Evolutionary conservation across 2,113 vertebrate genomes (phyloP), one percentile per base, ranked within the genome.

Genomic region (Silurus asotus): DNA sequence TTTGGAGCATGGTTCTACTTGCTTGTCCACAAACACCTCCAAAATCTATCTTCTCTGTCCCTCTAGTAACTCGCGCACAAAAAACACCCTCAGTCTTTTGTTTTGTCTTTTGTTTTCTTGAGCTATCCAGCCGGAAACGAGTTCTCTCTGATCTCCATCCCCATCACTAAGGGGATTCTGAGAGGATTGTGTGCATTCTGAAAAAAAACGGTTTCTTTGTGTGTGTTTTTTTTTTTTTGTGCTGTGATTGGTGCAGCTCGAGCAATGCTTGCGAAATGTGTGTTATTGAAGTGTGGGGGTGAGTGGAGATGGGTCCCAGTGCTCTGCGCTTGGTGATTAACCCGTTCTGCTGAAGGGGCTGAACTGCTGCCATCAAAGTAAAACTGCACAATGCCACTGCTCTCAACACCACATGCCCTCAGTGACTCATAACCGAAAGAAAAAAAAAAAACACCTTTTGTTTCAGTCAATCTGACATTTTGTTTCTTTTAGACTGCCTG

Each of bases 401-500:
- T 49, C 37, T 58, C 37, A 37, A 37, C 37, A 37, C 37, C 37
- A 45, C 49, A 14, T 53, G n/a, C 82, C 61, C 88, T 81, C 81
- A 23, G 76, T 88, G 88, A 88, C 75, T 86, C 88, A 81, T 72
- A 56, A 61, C 17, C 13, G 0, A 53, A 49, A 15, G n/a, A n/a
- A 14, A 37, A 37, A 81, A 61, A 48, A 58, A 74, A 48, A n/a
- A 9, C 51, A n/a, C 37, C 6, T n/a, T 59, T 67, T 58, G 25
- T 76, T 67, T 56, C 23, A 64, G 19, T 53, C 79, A 82, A 81
- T 51, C 25, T 82, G 86, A 56, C 81, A n/a, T 77, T 82, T 69
- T 84, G 53, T 87, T 20, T 84, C 74, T 81, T 14, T 55, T 92
- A 92, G 91, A 91, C 92, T 90, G 91, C 93, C 90, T 92, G 91